Base-by-base conservation (phyloP, 2,888 invertebrate genomes). In the Acanthoscelides obtectus region DNA sequence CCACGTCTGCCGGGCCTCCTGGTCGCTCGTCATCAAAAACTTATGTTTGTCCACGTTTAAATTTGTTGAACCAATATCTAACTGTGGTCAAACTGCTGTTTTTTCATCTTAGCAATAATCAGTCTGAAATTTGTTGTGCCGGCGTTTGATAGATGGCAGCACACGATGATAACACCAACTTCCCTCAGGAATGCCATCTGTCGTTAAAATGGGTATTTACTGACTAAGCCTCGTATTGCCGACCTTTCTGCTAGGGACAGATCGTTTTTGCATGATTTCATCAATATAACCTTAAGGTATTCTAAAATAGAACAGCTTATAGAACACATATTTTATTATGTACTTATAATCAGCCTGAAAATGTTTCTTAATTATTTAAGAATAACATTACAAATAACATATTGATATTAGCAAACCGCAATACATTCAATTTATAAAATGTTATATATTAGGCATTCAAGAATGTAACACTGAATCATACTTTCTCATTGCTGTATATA, bases 291-390 rank as follows among this genome's bases (percentile, higher is more conserved):
- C 12, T 12, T 45, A 45, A 45, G 45, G 45, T 45, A 45, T 45
- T 45, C 45, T 45, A 45, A 45, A 45, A 45, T 45, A 45, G 45
- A 66, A 66, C 22, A 3, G 22, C 66, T 66, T 66, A 66, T 66
- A 66, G 12, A 66, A 66, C 66, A 65, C 65, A 66, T 66, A 66
- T 66, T 66, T 66, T 66, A 66, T 66, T 66, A 66, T 66, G 12
- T 22, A 8, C 17, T 63, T 63, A 21, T 66, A 66, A 22, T 66
- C 2, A 8, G 21, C n/a, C 66, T 66, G 22, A 21, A 1, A 3
- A 66, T 66, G 20, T 66, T 21, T 21, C 20, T 21, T 66, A 21
- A 66, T 66, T 66, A 3, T n/a, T 21, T 66, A 20, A 21, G 20
- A 21, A 8, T 66, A 66, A 20, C 20, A 21, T 66, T 66, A n/a